phyloP scores from a whole-genome alignment of 2,888 invertebrate genomes.

The Cantharis nigra region DNA sequence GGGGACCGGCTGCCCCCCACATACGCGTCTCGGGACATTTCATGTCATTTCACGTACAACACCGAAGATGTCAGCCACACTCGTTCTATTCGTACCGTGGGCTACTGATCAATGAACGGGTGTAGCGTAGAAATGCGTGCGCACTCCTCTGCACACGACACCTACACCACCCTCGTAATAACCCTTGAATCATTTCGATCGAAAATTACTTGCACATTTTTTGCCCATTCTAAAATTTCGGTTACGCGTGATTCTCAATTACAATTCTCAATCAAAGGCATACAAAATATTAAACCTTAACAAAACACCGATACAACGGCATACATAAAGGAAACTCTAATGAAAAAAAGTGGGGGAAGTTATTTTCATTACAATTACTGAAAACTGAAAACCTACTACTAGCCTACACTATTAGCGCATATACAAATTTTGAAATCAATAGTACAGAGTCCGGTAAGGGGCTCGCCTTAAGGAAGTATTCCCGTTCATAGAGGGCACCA shows the following conservation, averaged over 20 bases:
- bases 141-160: slow-evolving; percentile 47
- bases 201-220: background rate
- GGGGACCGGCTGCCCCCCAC: slow-evolving; percentile 68
- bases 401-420: background rate
- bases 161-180: slow-evolving; percentile 39
- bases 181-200: slow-evolving; percentile 12
- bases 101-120: slow-evolving; percentile 58
- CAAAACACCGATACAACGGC: background rate
- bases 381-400: background rate
- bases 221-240: background rate
- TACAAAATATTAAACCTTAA: background rate
- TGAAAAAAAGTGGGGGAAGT: background rate
- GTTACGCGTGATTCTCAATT: background rate
- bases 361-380: background rate
- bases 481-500: background rate
- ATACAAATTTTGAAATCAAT: background rate
- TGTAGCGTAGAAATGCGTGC: slow-evolving; percentile 53
- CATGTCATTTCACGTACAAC: slow-evolving; percentile 49
- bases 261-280: background rate
- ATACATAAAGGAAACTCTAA: background rate
- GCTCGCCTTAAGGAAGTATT: background rate
- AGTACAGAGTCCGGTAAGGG: background rate
- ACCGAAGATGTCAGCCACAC: slow-evolving; percentile 43
- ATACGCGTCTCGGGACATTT: slow-evolving; percentile 68
- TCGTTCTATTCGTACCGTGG: slow-evolving; percentile 37